Evolutionary conservation across 2,888 invertebrate genomes (phyloP), one percentile per base, ranked within the genome.

Genomic region (Cantharis flavilabris): DNA sequence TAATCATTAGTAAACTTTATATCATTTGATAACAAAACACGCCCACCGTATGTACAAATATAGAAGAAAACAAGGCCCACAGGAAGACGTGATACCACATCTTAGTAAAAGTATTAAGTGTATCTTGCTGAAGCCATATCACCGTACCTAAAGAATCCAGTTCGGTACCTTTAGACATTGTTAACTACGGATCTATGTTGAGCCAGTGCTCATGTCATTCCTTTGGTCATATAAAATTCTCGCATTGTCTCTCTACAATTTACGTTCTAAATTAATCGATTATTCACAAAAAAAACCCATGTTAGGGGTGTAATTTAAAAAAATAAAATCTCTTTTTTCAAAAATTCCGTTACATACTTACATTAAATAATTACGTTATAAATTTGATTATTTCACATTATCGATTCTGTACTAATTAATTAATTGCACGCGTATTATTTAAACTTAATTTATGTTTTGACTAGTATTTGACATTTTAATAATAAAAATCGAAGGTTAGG

Each of bases 71-170:
- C 85, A 98, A 90, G 78, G 97, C 96, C 97, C 98, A 98, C 85
- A 98, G 90, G 90, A 98, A 98, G 87, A 98, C 95, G 87, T 97
- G 96, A 89, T 97, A 98, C 98, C 98, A 98, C 95, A 98, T 98
- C 89, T 97, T 97, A 90, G 93, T 90, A 91, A 95, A 93, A 78
- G 93, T 93, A 87, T 92, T 92, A 82, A 94, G 89, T 76, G 92
- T 85, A 82, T 87, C 86, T 80, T 88, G 86, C 80, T 87, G 86
- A 65, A 87, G 83, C 84, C 86, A 85, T 80, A 88, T 84, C 83
- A 87, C 87, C 33, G 84, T 84, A 79, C 85, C 83, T 79, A 87
- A 81, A 75, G 88, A 86, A 80, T 87, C 87, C 84, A 87, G 79
- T 80, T 84, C 85, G 72, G 83, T 82, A 73, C 81, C 83, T 80